Percentiles rank a stretch among this genome's conserved stretches.
Evolutionary conservation across 1,140 invertebrate species (phyloP).

Genomic region (Drosophila tsacasi): DNA sequence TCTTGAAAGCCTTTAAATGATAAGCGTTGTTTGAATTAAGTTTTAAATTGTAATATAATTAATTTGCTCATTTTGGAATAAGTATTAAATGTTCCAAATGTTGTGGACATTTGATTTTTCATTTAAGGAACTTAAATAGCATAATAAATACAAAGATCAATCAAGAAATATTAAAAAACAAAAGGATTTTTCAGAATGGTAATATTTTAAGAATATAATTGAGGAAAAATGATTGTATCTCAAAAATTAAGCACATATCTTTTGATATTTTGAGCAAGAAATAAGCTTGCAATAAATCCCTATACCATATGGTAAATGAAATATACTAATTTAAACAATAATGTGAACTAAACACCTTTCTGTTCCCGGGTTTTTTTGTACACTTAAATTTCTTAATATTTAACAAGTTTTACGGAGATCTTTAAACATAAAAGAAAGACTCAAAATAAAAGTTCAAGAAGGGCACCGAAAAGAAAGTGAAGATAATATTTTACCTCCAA

Average conservation of each 20-base stretch:
- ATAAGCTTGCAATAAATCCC: too few relatives aligned
- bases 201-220: background rate
- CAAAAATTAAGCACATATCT: background rate
- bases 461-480: background rate
- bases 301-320: background rate
- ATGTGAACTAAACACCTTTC: background rate
- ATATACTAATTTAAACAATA: background rate
- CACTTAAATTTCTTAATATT: too few relatives aligned
- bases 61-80: too few relatives aligned
- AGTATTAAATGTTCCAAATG: too few relatives aligned
- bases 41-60: too few relatives aligned
- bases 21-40: too few relatives aligned
- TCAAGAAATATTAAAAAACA: background rate
- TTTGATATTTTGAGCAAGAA: background rate
- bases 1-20: too few relatives aligned
- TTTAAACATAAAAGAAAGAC: background rate
- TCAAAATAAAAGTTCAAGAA: background rate
- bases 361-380: too few relatives aligned
- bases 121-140: too few relatives aligned
- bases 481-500: background rate
- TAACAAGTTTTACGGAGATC: background rate
- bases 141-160: background rate
- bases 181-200: background rate
- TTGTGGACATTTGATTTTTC: too few relatives aligned
- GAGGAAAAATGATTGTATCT: background rate